A percentile compares a stretch with the other conserved stretches of the same genome.
phyloP scores from a whole-genome alignment of 2,113 vertebrate species.

The Conger conger region DNA sequence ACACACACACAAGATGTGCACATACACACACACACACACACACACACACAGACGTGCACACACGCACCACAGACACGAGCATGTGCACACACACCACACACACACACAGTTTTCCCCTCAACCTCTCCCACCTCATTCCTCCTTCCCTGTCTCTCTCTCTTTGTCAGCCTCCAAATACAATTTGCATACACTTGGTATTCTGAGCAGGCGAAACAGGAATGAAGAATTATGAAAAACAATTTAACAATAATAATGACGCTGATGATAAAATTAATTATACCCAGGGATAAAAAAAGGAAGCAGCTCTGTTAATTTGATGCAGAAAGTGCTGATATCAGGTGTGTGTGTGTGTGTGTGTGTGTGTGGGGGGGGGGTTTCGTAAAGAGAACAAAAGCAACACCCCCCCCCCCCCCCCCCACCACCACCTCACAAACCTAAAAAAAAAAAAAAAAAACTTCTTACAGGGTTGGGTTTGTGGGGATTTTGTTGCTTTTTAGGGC shows the following conservation, averaged over 20 bases:
- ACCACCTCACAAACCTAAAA: neutral
- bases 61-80: no score
- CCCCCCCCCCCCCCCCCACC: no score
- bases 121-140: conserved; percentile 12
- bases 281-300: conserved; percentile 61
- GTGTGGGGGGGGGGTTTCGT: neutral
- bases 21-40: no score
- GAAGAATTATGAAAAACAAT: conserved; percentile 76
- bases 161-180: conserved; percentile 67
- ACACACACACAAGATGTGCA: no score
- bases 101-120: neutral
- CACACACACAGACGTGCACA: no score
- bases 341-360: conserved; percentile 17
- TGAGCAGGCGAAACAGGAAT: conserved; percentile 73
- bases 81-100: no score
- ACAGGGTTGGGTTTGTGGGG: neutral
- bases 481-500: neutral
- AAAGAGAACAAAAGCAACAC: conserved; percentile 19
- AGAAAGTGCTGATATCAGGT: conserved; percentile 78
- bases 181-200: conserved; percentile 98
- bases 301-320: conserved; percentile 91
- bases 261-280: conserved; percentile 80
- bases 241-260: conserved; percentile 78
- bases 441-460: neutral
- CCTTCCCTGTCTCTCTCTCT: conserved; percentile 32